phyloP scores from a whole-genome alignment of 2,888 invertebrate species.

The Bimastos eiseni region DNA sequence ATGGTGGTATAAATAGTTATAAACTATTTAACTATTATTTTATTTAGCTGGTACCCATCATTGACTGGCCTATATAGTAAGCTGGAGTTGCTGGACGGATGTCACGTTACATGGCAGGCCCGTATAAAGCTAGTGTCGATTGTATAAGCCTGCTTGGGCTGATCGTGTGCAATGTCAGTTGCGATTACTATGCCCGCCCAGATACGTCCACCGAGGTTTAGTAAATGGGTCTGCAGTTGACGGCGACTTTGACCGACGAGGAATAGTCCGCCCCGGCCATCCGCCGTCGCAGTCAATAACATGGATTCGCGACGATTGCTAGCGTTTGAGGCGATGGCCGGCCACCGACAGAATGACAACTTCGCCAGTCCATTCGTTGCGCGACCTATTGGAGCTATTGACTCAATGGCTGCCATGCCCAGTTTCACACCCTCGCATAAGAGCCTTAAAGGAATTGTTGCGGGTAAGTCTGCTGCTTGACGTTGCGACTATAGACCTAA shows the following conservation, averaged over 20 bases:
- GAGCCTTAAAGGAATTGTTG: constrained; percentile 40
- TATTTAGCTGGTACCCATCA: no score
- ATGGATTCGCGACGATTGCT: background rate
- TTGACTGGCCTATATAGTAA: no score
- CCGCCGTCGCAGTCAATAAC: background rate
- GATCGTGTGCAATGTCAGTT: background rate
- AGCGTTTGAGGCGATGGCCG: background rate
- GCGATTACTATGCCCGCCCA: background rate
- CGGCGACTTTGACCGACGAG: constrained; percentile 6
- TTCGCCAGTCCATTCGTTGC: background rate
- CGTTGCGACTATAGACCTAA: background rate
- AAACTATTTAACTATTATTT: no score
- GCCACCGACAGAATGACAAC: background rate
- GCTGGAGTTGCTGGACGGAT: no score
- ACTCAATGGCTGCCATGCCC: constrained; percentile 29
- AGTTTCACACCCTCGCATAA: constrained; percentile 33
- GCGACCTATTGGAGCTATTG: background rate
- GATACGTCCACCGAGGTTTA: background rate
- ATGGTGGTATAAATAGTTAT: no score
- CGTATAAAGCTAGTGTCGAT: background rate
- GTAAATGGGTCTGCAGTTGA: background rate
- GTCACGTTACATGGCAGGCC: background rate
- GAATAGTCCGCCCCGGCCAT: background rate
- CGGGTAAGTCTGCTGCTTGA: constrained; percentile 31
- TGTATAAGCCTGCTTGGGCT: background rate